A percentile compares a stretch with the other conserved stretches of the same genome.
These are phyloP conservation scores for Cheumatopsyche charites DNA, from an alignment of 1,140 invertebrate genomes.

Conservation along the genomic window DNA sequence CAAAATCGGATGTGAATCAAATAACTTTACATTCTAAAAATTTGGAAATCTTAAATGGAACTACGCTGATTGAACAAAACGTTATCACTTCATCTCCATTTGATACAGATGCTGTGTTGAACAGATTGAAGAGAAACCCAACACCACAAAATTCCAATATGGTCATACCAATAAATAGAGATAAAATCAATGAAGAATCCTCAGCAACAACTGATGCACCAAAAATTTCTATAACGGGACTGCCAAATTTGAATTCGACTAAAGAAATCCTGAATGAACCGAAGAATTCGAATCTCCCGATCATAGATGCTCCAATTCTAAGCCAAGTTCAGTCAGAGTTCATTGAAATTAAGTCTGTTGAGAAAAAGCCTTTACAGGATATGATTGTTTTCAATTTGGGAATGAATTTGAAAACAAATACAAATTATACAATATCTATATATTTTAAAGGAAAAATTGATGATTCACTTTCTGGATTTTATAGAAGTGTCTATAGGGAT, in stretches of 20 bases:
- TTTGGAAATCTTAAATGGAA: constrained; percentile 60
- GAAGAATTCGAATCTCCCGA: neutral
- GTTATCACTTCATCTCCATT: neutral
- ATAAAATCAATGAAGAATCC: neutral
- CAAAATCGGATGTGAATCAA: constrained; percentile 52
- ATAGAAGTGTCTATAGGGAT: constrained; percentile 74
- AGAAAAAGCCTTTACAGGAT: constrained; percentile 39
- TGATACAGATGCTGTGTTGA: neutral
- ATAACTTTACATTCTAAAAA: constrained; percentile 72
- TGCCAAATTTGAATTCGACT: neutral
- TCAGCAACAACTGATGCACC: neutral
- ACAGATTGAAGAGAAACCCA: neutral
- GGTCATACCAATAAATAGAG: neutral
- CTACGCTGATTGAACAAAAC: constrained; percentile 55
- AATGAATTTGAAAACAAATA: constrained; percentile 51
- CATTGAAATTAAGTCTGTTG: constrained; percentile 39
- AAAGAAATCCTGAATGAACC: no score
- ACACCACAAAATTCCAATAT: neutral
- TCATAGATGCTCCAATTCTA: constrained; percentile 26
- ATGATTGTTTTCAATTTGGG: constrained; percentile 50
- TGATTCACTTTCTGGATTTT: constrained; percentile 77
- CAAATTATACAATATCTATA: constrained; percentile 60
- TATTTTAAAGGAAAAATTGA: constrained; percentile 63
- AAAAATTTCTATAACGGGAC: constrained; percentile 27
- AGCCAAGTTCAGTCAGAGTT: constrained; percentile 35